Evolutionary conservation across 2,113 vertebrate genomes (phyloP).

Genomic region (Bujurquina vittata): DNA sequence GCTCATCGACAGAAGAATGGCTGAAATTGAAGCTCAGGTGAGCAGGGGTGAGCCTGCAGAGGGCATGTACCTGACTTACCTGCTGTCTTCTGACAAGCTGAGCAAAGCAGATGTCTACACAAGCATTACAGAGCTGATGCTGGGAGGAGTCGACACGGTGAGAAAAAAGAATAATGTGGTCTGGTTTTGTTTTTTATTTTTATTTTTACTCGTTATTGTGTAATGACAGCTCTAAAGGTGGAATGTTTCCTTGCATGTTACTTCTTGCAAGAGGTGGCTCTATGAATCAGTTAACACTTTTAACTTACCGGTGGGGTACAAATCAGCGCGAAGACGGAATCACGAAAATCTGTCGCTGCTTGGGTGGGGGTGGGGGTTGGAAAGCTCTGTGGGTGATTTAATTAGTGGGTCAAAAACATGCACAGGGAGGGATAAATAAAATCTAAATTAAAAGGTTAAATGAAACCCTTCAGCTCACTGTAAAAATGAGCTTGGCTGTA

Average conservation of each 20-base stretch:
- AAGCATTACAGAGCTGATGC: conserved; percentile 78
- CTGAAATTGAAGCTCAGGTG: conserved; percentile 60
- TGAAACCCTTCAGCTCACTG: neutral
- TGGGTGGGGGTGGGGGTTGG: no score
- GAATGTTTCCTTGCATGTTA: no score
- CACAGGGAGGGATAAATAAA: neutral
- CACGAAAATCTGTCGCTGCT: no score
- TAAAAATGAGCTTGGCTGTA: neutral
- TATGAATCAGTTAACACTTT: no score
- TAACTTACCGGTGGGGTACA: no score
- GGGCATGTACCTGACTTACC: conserved; percentile 78
- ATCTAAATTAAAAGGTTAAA: no score
- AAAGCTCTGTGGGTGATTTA: no score
- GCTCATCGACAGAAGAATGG: conserved; percentile 73
- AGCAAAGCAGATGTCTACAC: conserved; percentile 72
- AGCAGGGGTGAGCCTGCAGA: conserved; percentile 41
- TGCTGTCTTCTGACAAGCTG: conserved; percentile 74
- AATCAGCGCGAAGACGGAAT: no score
- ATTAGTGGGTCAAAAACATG: neutral
- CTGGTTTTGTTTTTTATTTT: neutral
- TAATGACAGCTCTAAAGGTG: neutral
- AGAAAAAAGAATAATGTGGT: conserved; percentile 1
- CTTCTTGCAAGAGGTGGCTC: no score
- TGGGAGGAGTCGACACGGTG: conserved; percentile 83
- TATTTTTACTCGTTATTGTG: neutral